These are phyloP conservation scores for Holcopasites calliopsidis DNA, from an alignment of 1,140 invertebrate species.

Conservation along the genomic window DNA sequence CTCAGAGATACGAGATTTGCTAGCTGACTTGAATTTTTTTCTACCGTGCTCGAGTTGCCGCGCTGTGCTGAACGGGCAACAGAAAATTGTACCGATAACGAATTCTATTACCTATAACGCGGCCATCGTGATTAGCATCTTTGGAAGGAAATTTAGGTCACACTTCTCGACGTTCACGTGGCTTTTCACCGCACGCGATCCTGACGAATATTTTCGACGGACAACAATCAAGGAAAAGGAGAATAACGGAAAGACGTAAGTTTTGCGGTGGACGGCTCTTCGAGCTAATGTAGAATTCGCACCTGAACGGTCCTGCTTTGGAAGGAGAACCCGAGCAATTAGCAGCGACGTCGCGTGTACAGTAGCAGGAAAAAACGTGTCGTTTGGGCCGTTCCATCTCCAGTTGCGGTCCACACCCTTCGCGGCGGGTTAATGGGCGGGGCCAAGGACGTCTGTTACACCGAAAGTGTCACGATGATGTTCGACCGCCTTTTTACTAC, in stretches of 20 bases:
- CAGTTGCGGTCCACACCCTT: conserved; percentile 47
- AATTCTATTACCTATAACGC: conserved; percentile 43
- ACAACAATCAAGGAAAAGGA: too few species aligned
- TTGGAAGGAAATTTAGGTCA: conserved; percentile 35
- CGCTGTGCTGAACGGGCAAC: neutral
- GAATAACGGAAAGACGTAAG: too few species aligned
- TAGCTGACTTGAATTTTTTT: conserved; percentile 19
- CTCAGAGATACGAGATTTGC: conserved; percentile 31
- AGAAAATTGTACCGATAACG: conserved; percentile 48
- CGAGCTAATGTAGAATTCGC: neutral
- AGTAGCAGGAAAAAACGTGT: conserved; percentile 35
- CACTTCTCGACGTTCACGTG: neutral
- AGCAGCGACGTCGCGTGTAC: conserved; percentile 16
- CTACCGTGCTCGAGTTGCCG: neutral
- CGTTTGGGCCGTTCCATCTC: conserved; percentile 36
- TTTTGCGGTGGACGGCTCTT: too few species aligned
- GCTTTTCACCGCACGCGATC: neutral
- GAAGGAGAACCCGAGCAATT: conserved; percentile 13
- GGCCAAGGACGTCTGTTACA: conserved; percentile 42
- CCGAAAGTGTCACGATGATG: conserved; percentile 31
- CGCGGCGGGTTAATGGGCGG: conserved; percentile 48
- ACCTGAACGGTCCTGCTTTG: too few species aligned
- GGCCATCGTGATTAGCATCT: conserved; percentile 23
- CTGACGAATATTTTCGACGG: neutral
- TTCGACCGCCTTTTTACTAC: neutral